Base-by-base conservation (phyloP, 2,797 vertebrate species). In the Chanos chanos region DNA sequence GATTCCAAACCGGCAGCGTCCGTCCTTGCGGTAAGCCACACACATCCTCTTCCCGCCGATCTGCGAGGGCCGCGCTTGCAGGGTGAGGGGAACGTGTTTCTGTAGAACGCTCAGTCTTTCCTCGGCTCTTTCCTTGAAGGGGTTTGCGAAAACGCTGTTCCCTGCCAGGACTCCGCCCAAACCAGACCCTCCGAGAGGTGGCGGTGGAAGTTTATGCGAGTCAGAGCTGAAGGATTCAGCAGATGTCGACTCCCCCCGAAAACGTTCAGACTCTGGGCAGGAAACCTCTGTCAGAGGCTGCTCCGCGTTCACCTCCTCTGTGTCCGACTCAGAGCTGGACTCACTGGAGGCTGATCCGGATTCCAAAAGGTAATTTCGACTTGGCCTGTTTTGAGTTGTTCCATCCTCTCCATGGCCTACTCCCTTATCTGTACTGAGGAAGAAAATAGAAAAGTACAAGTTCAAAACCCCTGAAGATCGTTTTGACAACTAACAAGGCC, bases 61-160 rank as follows among this genome's bases (percentile, higher is more conserved):
- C 57, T 87, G 82, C 4, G 87, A 79, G 48, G 89, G 89, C 33
- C 71, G 82, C 39, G 88, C 76, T 40, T 88, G 80, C 73, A 83
- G 60, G 0, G 89, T 92, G 40, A 93, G 86, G 1, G 88, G 90
- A 15, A 93, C 90, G 1, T 93, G 91, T 37, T 89, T 89, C 79
- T 91, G 88, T 68, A 93, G 45, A 13, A 83, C 83, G 6, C 71
- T 87, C 61, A 92, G 86, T 30, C 81, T 87, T 64, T 85, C 81
- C 5, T 88, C 86, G 0, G 84, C 86, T 69, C 82, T 83, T 24
- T 84, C 87, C 56, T 83, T 87, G 77, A 90, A 93, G 0, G 90
- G 89, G 71, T 92, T 91, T 8, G 85, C 52, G 13, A 93, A 93
- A 50, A 92, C 90, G 4, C 90, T 82, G 71, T 85, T 81, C 68